Evolutionary conservation across 2,888 invertebrate genomes (phyloP).

Genomic region (Clostera curtula): DNA sequence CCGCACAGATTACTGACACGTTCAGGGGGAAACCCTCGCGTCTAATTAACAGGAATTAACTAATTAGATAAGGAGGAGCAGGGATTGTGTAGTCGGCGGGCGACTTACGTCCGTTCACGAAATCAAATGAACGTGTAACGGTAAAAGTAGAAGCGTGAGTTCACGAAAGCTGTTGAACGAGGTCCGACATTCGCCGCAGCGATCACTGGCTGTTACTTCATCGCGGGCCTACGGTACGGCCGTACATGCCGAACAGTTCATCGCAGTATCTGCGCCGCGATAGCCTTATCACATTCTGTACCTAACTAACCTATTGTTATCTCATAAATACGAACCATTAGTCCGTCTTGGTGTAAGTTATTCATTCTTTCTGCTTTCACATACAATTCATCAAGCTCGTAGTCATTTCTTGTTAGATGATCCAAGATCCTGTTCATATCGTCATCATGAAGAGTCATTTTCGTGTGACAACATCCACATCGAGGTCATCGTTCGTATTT

Average conservation of each 20-base stretch:
- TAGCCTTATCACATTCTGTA: constrained; percentile 49
- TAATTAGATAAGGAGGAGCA: constrained; percentile 43
- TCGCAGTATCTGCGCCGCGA: constrained; percentile 31
- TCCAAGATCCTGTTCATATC: constrained; percentile 62
- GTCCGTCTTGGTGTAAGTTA: constrained; percentile 45
- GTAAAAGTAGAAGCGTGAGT: constrained; percentile 65
- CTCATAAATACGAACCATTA: constrained; percentile 50
- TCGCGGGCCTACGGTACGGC: constrained; percentile 41
- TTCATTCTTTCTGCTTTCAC: constrained; percentile 53
- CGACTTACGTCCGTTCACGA: constrained; percentile 52
- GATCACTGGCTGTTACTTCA: constrained; percentile 63
- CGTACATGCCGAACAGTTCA: constrained; percentile 30
- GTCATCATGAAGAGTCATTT: constrained; percentile 55
- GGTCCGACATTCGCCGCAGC: constrained; percentile 43
- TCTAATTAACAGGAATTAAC: constrained; percentile 29
- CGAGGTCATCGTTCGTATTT: constrained; percentile 33
- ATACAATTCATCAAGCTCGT: constrained; percentile 35
- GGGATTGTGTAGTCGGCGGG: constrained; percentile 38
- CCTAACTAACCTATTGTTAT: constrained; percentile 23
- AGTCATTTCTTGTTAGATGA: constrained; percentile 51
- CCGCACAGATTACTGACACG: constrained; percentile 26
- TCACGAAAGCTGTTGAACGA: constrained; percentile 66
- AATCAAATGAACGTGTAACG: constrained; percentile 70
- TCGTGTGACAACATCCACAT: constrained; percentile 26
- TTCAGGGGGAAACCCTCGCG: constrained; percentile 39